Conservation (phyloP, 2,113 vertebrate species). For the Tragelaphus scriptus region DNA sequence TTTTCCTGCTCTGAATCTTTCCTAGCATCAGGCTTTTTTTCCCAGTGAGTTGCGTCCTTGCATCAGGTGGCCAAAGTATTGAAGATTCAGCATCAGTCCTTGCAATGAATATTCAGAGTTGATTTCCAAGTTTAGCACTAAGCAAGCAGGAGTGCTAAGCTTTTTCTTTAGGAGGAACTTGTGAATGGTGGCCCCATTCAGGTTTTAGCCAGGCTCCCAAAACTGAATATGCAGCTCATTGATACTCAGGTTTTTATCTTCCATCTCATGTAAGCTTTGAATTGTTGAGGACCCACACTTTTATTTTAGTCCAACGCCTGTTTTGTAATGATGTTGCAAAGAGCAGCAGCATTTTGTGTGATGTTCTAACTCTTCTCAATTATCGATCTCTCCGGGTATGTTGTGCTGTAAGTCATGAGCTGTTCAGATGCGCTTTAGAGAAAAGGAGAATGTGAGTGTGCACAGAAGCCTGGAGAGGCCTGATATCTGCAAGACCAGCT, state of each 20-base stretch:
- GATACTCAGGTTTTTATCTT: neutral
- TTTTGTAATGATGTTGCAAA: neutral
- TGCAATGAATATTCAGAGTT: neutral
- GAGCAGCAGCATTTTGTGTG: neutral
- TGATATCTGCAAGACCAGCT: accelerated
- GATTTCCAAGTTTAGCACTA: neutral
- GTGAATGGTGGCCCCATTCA: accelerated
- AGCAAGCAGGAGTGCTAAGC: neutral
- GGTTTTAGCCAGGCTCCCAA: neutral
- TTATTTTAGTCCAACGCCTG: too few species aligned
- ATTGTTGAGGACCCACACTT: accelerated
- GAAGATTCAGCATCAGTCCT: neutral
- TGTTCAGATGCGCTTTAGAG: neutral
- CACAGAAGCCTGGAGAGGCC: neutral
- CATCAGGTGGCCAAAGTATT: neutral
- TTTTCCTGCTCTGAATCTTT: neutral
- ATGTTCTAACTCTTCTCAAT: neutral
- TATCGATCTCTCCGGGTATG: accelerated
- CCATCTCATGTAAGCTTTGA: too few species aligned
- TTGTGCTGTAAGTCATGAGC: neutral
- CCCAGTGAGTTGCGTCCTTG: neutral
- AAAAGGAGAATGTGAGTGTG: neutral
- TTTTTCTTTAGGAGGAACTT: neutral
- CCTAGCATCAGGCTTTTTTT: neutral
- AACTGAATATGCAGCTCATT: neutral